Evolutionary conservation across 2,888 invertebrate genomes (phyloP).

Genomic region (Atrina japonica): DNA sequence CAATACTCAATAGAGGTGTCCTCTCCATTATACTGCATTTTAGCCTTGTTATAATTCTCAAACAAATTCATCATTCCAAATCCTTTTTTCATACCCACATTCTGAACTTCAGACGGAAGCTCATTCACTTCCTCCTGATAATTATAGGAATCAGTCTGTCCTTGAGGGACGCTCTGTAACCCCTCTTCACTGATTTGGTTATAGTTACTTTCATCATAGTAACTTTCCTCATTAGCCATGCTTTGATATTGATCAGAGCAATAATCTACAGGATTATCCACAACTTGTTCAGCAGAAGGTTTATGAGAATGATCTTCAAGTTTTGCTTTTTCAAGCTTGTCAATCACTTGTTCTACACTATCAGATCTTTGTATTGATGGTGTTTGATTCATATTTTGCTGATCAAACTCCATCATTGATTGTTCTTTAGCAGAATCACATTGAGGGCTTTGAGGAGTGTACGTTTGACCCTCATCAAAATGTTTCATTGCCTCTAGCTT

Average conservation of each 20-base stretch:
- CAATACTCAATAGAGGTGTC: slow-evolving; percentile 14
- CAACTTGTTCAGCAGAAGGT: too few relatives aligned
- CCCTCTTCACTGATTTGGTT: too few relatives aligned
- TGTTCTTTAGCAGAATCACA: slow-evolving; percentile 2
- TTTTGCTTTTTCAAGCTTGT: slow-evolving; percentile 3
- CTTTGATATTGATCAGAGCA: neutral
- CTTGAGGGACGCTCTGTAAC: neutral
- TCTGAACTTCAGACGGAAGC: neutral
- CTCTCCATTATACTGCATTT: slow-evolving; percentile 20
- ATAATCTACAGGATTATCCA: too few relatives aligned
- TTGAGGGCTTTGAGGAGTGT: neutral
- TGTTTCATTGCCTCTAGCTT: slow-evolving; percentile 55
- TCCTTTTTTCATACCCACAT: slow-evolving; percentile 3
- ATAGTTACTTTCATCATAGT: neutral
- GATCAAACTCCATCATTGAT: neutral
- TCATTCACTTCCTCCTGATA: neutral
- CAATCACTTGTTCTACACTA: slow-evolving; percentile 7
- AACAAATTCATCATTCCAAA: slow-evolving; percentile 23
- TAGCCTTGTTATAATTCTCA: slow-evolving; percentile 21
- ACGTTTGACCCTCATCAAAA: slow-evolving; percentile 39
- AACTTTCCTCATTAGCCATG: neutral
- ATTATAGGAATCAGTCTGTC: neutral
- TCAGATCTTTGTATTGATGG: neutral
- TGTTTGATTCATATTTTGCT: neutral
- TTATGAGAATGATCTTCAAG: neutral